Base-by-base conservation (phyloP, 2,888 invertebrate species). In the Drosophila gaucha region DNA sequence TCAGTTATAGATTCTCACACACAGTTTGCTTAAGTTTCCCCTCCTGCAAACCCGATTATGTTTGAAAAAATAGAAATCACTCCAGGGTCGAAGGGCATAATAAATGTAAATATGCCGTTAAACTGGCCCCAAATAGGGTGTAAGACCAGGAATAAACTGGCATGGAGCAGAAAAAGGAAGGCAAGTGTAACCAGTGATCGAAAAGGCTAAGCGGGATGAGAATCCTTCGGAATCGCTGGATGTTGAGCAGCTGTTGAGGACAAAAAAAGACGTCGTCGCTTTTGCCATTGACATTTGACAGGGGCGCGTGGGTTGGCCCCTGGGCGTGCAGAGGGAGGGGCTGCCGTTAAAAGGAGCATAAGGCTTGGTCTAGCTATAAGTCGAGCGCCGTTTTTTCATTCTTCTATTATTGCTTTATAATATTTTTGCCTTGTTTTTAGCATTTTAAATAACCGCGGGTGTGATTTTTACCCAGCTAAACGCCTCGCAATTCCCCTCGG, bases 401-500 rank as follows among this genome's bases (percentile, higher is more conserved):
- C 50, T 68, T 67, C 60, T 68, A 63, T 79, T 79, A 77, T 62
- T 84, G 58, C 67, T 65, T 73, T 67, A 72, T 70, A 84, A 82
- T 79, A 74, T 85, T 85, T n/a, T 82, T 76, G 59, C 64, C 58
- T 58, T 80, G 77, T 78, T 83, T 76, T 78, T 75, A 80, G 86
- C 78, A 86, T 88, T 88, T 86, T 75, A 85, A 89, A 89, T 88
- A 89, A 78, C 89, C 86, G 89, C 89, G 87, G 89, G 89, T 87
- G 84, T 76, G 75, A 86, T 80, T 82, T 66, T 67, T 72, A 38
- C 64, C 41, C 49, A 31, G 58, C 74, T 51, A 60, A 60, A 74
- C 46, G 77, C 46, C 39, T 46, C 47, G 65, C 51, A 49, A 62
- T 52, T 65, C 59, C 58, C 63, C 38, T 64, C 51, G 57, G 51